Evolutionary conservation across 2,888 invertebrate species (phyloP).

Genomic region (Rhamnusium bicolor): DNA sequence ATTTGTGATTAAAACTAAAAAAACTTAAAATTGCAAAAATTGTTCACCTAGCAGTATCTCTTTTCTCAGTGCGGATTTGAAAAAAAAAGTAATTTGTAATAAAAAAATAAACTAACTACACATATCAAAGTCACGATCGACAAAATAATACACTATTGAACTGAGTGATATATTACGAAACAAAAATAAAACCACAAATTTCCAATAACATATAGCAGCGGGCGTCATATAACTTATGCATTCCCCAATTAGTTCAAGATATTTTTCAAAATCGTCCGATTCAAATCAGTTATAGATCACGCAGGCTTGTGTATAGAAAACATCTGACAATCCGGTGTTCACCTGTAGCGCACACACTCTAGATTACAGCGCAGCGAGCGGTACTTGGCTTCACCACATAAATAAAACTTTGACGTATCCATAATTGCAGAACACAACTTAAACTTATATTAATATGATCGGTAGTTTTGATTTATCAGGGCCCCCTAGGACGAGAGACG

Average conservation of each 20-base stretch:
- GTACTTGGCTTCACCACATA: conserved; percentile 62
- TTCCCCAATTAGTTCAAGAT: conserved; percentile 57
- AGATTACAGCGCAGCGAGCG: conserved; percentile 54
- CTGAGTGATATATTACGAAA: neutral
- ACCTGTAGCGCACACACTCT: conserved; percentile 54
- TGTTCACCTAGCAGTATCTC: too few species aligned
- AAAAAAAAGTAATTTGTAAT: too few species aligned
- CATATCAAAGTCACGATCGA: too few species aligned
- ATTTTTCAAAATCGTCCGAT: conserved; percentile 49
- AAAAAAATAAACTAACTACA: too few species aligned
- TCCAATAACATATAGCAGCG: conserved; percentile 48
- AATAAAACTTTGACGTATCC: conserved; percentile 69
- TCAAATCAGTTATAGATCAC: conserved; percentile 33
- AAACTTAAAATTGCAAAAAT: too few species aligned
- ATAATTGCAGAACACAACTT: conserved; percentile 68
- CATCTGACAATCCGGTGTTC: conserved; percentile 45
- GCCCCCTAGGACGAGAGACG: conserved; percentile 65
- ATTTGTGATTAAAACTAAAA: too few species aligned
- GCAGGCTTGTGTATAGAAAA: conserved; percentile 43
- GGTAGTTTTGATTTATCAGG: conserved; percentile 69
- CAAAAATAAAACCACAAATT: neutral
- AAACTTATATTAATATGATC: conserved; percentile 62
- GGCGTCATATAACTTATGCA: conserved; percentile 46
- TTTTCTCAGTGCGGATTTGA: too few species aligned
- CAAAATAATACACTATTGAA: too few species aligned